phyloP scores from a whole-genome alignment of 2,113 vertebrate genomes.

The Trematocara marginatum region DNA sequence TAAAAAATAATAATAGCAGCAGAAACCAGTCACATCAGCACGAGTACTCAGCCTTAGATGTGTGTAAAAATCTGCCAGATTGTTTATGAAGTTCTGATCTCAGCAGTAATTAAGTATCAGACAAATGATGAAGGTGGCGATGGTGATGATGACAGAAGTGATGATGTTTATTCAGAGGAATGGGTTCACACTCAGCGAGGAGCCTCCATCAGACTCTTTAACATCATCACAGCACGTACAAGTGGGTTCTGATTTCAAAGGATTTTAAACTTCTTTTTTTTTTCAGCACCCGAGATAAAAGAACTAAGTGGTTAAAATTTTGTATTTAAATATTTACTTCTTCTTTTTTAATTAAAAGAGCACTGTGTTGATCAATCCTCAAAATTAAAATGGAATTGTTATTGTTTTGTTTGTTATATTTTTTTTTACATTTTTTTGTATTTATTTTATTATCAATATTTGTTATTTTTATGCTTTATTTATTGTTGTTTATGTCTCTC shows the following conservation, averaged over 20 bases:
- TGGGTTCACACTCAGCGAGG: conserved; percentile 19
- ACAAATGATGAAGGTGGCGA: not conserved
- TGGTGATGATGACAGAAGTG: not conserved
- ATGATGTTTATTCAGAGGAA: conserved; percentile 16
- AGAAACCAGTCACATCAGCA: not conserved
- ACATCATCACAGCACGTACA: not conserved
- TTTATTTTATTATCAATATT: not conserved
- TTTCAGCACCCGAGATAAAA: not conserved
- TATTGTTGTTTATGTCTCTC: not conserved
- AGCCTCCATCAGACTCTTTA: not conserved
- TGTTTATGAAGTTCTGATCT: not conserved
- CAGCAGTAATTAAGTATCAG: not conserved
- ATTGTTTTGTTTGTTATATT: no score
- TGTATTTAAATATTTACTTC: not conserved
- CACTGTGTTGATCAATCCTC: not conserved
- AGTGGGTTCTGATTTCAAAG: not conserved
- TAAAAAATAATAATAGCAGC: not conserved
- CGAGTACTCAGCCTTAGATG: not conserved
- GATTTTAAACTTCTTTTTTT: not conserved
- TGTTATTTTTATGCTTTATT: not conserved
- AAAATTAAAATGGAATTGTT: not conserved
- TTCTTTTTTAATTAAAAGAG: not conserved
- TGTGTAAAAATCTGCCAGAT: not conserved
- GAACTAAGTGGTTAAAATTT: not conserved
- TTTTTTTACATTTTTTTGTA: not conserved